Base-by-base conservation (phyloP, 2,113 vertebrate species). In the Sceloporus undulatus region DNA sequence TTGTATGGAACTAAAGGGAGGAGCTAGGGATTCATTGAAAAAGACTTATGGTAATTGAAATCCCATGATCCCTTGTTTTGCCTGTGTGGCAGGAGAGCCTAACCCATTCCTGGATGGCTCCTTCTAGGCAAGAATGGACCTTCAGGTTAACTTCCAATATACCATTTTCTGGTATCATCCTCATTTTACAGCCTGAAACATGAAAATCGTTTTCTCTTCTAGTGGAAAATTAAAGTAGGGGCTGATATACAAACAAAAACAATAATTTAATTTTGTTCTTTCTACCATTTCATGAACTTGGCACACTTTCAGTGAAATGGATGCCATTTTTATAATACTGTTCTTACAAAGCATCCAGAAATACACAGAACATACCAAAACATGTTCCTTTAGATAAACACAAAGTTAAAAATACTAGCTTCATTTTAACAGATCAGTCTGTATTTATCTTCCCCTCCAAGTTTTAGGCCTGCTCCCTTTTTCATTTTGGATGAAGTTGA, bases 401-500 rank as follows among this genome's bases (percentile, higher is more conserved):
- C 27, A 27, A 0, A 71, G 68, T 71, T 71, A 29, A 71, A 29
- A 27, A 29, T 29, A 71, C 27, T 11, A 71, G 25, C 25, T 29
- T 71, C 27, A 29, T 11, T 34, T 38, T 75, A 18, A 75, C 14
- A 19, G 40, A 34, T 34, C 4, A 10, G 1, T 56, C 59, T 76
- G 2, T 13, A n/a, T 81, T 89, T 85, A 21, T 21, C 27, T 68
- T 75, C 23, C 86, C 93, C 9, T 75, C 29, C 90, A 92, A 99
- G 99, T 91, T 99, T 98, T 88, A 97, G 98, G 9, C 99, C 98
- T 11, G 98, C 98, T 79, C 98, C 98, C 0, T 99, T 99, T 94
- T 97, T 99, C 80, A 90, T 99, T 91, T 91, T 99, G 87, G 99
- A 99, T 87, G 99, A 99, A 95, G 98, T 99, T 78, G 99, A 99